Percentiles rank a stretch among this genome's conserved stretches.
These are phyloP conservation scores for Hemaris fuciformis DNA, from an alignment of 2,888 invertebrate species.

Conservation along the genomic window DNA sequence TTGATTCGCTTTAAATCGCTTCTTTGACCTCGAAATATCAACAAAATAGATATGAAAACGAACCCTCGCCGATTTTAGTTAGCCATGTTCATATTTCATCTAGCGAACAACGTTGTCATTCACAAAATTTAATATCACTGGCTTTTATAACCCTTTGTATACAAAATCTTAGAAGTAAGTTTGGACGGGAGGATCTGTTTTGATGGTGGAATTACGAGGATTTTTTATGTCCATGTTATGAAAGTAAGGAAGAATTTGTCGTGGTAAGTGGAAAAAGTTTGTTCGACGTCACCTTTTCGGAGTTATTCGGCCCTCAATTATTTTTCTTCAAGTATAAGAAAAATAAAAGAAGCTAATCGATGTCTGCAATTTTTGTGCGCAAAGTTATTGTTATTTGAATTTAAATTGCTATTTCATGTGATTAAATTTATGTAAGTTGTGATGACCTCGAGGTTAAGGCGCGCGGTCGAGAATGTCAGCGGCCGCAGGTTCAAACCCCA, in stretches of 20 bases:
- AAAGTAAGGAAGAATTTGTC: background rate
- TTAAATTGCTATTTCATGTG: too few species aligned
- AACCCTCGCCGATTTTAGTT: background rate
- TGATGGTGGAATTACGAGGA: background rate
- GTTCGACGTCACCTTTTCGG: background rate
- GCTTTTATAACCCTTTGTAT: background rate
- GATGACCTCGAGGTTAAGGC: too few species aligned
- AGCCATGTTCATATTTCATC: constrained; percentile 1
- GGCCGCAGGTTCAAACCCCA: too few species aligned
- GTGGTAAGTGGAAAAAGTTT: background rate
- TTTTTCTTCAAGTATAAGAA: background rate
- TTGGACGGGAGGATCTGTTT: background rate
- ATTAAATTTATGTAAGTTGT: too few species aligned
- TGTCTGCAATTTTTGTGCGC: background rate
- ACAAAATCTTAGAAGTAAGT: background rate
- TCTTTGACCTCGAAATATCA: background rate
- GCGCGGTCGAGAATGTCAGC: too few species aligned
- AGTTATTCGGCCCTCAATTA: background rate
- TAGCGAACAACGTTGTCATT: constrained; percentile 9
- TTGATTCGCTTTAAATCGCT: too few species aligned
- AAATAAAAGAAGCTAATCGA: background rate
- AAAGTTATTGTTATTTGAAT: too few species aligned
- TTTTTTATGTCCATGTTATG: constrained; percentile 5
- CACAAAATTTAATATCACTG: constrained; percentile 15
- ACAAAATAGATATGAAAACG: background rate